Conservation (phyloP, 2,888 invertebrate species). For the Cyclophora albipunctata region DNA sequence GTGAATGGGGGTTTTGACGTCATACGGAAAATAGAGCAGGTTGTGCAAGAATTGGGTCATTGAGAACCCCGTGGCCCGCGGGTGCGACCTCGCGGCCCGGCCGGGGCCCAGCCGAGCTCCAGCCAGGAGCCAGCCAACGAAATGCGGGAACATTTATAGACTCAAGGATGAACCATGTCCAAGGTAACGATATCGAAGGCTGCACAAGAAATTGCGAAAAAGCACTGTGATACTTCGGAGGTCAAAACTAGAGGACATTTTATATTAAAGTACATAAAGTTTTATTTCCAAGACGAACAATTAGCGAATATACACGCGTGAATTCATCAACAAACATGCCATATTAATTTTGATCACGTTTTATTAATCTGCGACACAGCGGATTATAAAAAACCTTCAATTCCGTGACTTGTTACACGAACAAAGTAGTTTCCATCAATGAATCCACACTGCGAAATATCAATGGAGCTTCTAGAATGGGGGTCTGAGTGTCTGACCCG, state of each 20-base stretch:
- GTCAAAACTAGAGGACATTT: neutral
- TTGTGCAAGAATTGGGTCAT: conserved; percentile 65
- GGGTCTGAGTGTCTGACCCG: conserved; percentile 64
- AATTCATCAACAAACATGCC: neutral
- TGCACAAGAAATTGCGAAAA: no score
- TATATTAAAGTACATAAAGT: no score
- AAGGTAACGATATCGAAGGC: conserved; percentile 21
- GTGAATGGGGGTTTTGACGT: conserved; percentile 68
- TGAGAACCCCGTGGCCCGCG: conserved; percentile 34
- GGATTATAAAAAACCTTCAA: conserved; percentile 11
- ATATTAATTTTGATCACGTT: conserved; percentile 5
- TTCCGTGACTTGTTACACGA: conserved; percentile 17
- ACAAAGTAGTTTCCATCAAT: conserved; percentile 50
- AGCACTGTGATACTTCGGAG: conserved; percentile 1
- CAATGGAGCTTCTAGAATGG: conserved; percentile 67
- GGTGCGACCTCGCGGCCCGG: conserved; percentile 24
- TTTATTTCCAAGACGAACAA: no score
- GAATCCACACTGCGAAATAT: conserved; percentile 63
- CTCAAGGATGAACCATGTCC: conserved; percentile 22
- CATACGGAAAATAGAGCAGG: conserved; percentile 61
- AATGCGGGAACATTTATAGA: conserved; percentile 34
- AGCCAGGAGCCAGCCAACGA: conserved; percentile 20
- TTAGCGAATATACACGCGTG: no score
- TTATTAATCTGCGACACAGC: conserved; percentile 1
- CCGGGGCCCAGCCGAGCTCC: conserved; percentile 21